Evolutionary conservation across 2,797 vertebrate genomes (phyloP).

Genomic region (Bradypus variegatus): DNA sequence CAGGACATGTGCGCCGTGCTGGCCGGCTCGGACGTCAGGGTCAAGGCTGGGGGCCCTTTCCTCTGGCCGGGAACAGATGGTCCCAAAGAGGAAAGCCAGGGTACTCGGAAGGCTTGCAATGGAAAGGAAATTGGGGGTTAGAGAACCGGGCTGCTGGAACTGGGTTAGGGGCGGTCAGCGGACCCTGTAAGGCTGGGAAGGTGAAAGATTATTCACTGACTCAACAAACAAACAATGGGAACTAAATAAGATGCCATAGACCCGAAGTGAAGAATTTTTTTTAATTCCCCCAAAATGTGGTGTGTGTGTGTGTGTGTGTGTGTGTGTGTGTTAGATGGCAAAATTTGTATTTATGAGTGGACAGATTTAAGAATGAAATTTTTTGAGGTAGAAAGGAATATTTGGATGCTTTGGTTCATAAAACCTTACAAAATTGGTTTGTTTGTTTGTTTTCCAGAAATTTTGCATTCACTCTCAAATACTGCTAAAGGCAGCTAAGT

Average conservation of each 20-base stretch:
- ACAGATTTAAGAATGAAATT: neutral
- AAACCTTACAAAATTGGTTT: neutral
- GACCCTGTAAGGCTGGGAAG: neutral
- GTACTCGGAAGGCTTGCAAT: accelerated
- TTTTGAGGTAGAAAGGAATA: neutral
- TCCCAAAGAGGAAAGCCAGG: accelerated
- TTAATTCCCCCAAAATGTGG: neutral
- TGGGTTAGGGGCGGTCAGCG: no score
- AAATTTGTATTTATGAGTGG: neutral
- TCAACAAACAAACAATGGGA: neutral
- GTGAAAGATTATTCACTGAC: neutral
- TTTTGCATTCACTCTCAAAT: slow-evolving; percentile 26
- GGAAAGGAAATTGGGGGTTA: neutral
- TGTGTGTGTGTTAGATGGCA: neutral
- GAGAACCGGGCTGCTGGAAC: neutral
- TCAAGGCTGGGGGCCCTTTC: no score
- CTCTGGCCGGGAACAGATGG: accelerated
- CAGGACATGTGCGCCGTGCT: accelerated
- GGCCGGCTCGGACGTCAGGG: neutral
- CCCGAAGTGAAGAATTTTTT: no score
- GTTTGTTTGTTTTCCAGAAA: neutral
- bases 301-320: neutral
- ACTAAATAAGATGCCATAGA: neutral
- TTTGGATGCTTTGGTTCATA: neutral
- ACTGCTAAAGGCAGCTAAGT: neutral